Evolutionary conservation across 2,888 invertebrate species (phyloP), one percentile per base, ranked within the genome.

Genomic region (Syritta pipiens): DNA sequence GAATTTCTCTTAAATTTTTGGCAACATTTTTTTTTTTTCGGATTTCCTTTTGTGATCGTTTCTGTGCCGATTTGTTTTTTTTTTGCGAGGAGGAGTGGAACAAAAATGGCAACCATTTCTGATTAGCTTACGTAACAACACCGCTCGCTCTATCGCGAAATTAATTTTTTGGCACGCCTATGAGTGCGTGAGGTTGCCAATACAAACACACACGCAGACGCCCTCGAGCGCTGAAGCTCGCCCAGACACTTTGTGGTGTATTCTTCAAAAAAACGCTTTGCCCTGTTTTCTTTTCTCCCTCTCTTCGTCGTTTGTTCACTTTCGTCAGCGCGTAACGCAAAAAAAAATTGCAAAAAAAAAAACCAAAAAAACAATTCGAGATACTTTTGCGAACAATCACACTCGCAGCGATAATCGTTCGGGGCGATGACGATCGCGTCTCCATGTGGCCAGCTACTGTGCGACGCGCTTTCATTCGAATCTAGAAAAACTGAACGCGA

Each of bases 41-140:
- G n/a, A n/a, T n/a, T n/a, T n/a, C n/a, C n/a, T n/a, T n/a, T n/a
- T n/a, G 67, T 67, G 74, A 57, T 28, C 14, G 48, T 51, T 4
- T 53, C 49, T 42, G 22, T 24, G 10, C 26, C 26, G 49, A 26
- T 2, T 44, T 51, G 65, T 59, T 74, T 67, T 74, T 67, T 53
- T 26, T 40, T 59, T 46, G 20, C 19, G 7, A n/a, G n/a, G n/a
- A n/a, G n/a, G 14, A 22, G 17, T 20, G 32, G 19, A 2, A 40
- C 26, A 63, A 37, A 63, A 40, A 49, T 49, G 24, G 46, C 40
- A 63, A 40, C 14, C 37, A 53, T 30, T 75, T 67, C 17, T 28
- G 1, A 6, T 48, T 35, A 35, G 26, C 62, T 71, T 77, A 59
- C 59, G 71, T 65, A 77, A 71, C 69, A 40, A 24, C n/a, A n/a